A percentile compares a stretch with the other conserved stretches of the same genome.
Evolutionary conservation across 2,888 invertebrate species (phyloP).

Genomic region (Alentia gelatinosa): DNA sequence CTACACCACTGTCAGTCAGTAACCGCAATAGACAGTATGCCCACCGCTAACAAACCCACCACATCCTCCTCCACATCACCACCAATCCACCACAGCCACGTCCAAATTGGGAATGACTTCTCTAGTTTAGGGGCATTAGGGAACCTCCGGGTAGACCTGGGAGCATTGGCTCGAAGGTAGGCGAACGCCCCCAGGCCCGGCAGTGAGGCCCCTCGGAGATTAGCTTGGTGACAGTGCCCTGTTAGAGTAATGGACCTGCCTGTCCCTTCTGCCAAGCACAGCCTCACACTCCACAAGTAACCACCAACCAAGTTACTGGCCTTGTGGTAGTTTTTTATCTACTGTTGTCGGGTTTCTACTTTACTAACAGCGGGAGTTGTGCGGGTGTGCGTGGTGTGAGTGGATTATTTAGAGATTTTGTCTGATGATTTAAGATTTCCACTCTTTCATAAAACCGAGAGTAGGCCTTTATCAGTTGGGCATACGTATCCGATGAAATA

Average conservation of each 20-base stretch:
- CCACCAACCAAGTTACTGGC: background rate
- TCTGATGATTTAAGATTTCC: no score
- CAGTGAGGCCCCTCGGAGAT: slow-evolving; percentile 5
- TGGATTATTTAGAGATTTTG: no score
- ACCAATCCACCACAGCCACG: background rate
- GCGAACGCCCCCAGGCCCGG: background rate
- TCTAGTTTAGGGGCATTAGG: background rate
- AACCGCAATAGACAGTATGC: no score
- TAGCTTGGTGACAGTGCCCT: slow-evolving; percentile 12
- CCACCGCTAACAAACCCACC: background rate
- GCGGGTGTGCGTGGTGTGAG: no score
- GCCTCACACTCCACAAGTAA: background rate
- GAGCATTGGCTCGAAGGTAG: background rate
- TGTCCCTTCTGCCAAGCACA: background rate
- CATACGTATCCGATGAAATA: no score
- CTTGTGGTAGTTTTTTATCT: background rate
- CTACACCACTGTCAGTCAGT: no score
- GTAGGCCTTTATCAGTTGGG: no score
- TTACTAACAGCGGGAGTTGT: no score
- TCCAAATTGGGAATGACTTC: background rate
- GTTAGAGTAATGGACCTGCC: slow-evolving; percentile 33
- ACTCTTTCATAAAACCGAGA: no score
- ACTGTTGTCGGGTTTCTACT: background rate
- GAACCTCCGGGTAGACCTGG: background rate
- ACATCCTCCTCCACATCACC: background rate